Percentiles rank a stretch among this genome's conserved stretches.
phyloP scores from a whole-genome alignment of 2,113 vertebrate genomes.

The Eptesicus fuscus region DNA sequence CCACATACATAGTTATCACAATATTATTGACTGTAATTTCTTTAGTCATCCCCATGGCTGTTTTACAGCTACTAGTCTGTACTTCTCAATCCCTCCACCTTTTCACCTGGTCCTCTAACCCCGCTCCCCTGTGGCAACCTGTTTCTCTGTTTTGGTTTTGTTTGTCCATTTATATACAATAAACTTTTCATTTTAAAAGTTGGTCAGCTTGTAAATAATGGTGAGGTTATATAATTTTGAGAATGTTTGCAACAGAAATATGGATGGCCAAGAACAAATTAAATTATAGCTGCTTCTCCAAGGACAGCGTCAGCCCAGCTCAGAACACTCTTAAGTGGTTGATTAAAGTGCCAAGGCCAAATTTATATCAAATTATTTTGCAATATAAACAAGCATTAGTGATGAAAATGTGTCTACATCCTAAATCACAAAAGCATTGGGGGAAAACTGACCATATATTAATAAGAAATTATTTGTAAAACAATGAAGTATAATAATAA shows the following conservation, averaged over 20 bases:
- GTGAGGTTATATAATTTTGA: background rate
- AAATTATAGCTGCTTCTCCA: background rate
- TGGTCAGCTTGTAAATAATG: background rate
- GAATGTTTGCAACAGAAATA: background rate
- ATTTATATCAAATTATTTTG: conserved; percentile 29
- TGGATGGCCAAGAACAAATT: background rate
- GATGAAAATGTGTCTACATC: background rate
- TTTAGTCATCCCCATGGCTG: background rate
- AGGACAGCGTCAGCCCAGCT: background rate
- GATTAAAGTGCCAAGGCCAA: background rate
- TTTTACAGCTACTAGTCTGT: background rate
- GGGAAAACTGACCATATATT: background rate
- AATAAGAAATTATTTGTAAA: background rate
- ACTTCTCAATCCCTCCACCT: background rate
- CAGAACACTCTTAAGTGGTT: background rate
- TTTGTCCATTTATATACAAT: background rate
- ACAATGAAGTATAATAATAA: background rate
- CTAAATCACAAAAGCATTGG: background rate
- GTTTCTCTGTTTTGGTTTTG: background rate
- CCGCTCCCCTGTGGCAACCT: background rate
- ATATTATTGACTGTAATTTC: background rate
- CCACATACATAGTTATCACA: background rate
- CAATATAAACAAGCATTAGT: conserved; percentile 37
- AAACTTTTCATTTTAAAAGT: background rate
- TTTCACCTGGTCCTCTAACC: background rate